Conservation (phyloP, 1,140 invertebrate species). For the Physella acuta region DNA sequence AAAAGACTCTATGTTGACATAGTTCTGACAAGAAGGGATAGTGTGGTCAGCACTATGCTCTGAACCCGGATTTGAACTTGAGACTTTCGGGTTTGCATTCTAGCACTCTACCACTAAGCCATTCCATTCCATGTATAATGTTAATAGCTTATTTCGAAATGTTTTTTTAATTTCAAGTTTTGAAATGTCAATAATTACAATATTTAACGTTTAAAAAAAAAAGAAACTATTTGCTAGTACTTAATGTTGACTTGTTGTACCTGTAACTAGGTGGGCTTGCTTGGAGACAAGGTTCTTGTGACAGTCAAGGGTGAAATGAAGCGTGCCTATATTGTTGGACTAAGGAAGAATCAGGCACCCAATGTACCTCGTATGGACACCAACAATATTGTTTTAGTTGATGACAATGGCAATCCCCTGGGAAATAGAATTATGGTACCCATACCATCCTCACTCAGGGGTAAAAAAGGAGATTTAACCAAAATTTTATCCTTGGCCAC, state of each 20-base stretch:
- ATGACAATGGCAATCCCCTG: slow-evolving; percentile 88
- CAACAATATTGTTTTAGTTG: slow-evolving; percentile 95
- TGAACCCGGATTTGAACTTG: too few relatives aligned
- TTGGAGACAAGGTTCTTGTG: slow-evolving; percentile 79
- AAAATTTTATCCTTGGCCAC: slow-evolving; percentile 92
- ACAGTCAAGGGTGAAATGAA: slow-evolving; percentile 96
- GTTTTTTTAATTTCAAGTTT: too few relatives aligned
- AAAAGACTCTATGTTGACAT: too few relatives aligned
- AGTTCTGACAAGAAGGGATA: too few relatives aligned
- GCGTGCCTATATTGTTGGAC: slow-evolving; percentile 92
- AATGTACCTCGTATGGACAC: slow-evolving; percentile 91
- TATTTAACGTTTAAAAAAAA: too few relatives aligned
- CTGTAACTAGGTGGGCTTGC: slow-evolving; percentile 63
- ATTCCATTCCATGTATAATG: too few relatives aligned
- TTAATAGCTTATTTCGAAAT: too few relatives aligned
- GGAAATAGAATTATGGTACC: slow-evolving; percentile 93
- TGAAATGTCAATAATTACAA: too few relatives aligned
- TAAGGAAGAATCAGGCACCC: slow-evolving; percentile 74
- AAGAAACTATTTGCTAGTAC: background rate
- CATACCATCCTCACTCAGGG: slow-evolving; percentile 86
- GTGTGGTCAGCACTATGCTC: too few relatives aligned
- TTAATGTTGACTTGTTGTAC: background rate
- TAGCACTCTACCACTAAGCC: too few relatives aligned
- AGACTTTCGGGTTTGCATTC: too few relatives aligned
- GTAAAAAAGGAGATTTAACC: slow-evolving; percentile 84